Base-by-base conservation (phyloP, 2,888 invertebrate genomes). In the Silvanus unidentatus region DNA sequence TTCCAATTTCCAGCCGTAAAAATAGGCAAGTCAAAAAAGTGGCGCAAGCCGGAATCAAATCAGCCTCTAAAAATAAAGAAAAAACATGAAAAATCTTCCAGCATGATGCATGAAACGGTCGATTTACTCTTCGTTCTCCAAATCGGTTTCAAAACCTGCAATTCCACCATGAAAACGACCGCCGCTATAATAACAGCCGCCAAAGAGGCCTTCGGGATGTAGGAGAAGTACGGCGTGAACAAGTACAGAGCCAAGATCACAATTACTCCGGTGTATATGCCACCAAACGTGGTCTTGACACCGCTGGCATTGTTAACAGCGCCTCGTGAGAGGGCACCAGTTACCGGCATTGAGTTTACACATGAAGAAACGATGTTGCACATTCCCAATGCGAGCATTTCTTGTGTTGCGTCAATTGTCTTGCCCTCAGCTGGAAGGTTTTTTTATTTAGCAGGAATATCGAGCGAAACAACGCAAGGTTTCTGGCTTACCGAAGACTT, bases 281-380 rank as follows among this genome's bases (percentile, higher is more conserved):
- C 83, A 9, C 82, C 81, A 40, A 82, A 75, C 2, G 84, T 81
- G 1, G 84, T 85, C 53, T 75, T 75, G 1, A 84, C 85, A 1
- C 84, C 85, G 57, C 82, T 82, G 32, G 82, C 81, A 53, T 84
- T 78, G 63, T 86, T 85, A 3, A 86, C 83, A 13, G 84, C 85
- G 11, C 84, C 80, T 27, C 81, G 67, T 8, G 80, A 78, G 12
- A 81, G 67, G 1, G 78, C 79, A 48, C 79, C 83, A 50, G 78
- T 74, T 1, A 83, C 77, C 1, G 85, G 84, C 74, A 84, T 84
- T 1, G 84, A 80, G 2, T 76, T 76, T 1, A 84, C 79, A 63
- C 85, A 85, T 0, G 81, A 80, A 1, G 83, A 83, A 2, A 79
- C 68, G 14, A 85, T 73, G 65, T 84, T 85, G 55, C 82, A 79